Base-by-base conservation (phyloP, 2,113 vertebrate genomes). In the Lepisosteus oculatus region DNA sequence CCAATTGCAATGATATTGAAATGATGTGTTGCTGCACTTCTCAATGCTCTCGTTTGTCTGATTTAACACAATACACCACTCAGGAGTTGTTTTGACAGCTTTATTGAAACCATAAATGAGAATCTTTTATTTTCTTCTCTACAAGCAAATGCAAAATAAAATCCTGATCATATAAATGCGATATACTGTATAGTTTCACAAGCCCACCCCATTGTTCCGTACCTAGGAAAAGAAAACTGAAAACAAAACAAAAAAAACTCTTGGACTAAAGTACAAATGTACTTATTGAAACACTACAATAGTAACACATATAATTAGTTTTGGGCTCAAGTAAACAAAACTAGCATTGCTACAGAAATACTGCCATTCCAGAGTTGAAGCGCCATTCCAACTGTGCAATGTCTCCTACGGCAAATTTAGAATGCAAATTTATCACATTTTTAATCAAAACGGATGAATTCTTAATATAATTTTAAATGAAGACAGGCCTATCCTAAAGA, bases 191-290 rank as follows among this genome's bases (percentile, higher is more conserved):
- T 89, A 68, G 66, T 89, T 91, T 92, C 85, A 70, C 55, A 88
- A 91, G 90, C 89, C 90, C 90, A 92, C 83, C 88, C 89, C 93
- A 89, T 88, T 90, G 89, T 91, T 93, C 87, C 86, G 89, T 94
- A 93, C 90, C 91, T 92, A 93, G 93, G 89, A 90, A 92, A 89
- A 92, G 86, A 92, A 84, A 88, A 87, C 17, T 29, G 17, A 29
- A 92, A 93, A 92, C 90, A 91, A 90, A 88, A 92, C 85, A 93
- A 83, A 88, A 88, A 91, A 92, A 92, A 86, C 85, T 90, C 89
- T 87, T 90, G 88, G 88, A 93, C 43, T 14, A 67, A 93, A 92
- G 91, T 93, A 90, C 91, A 92, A 90, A 87, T 87, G 88, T 61
- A 63, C 63, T 69, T 55, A n/a, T 13, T 29, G 41, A 73, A 43